Percentiles rank a stretch among this genome's conserved stretches.
Conservation (phyloP, 2,797 vertebrate genomes). For the Phalloptychus januarius region DNA sequence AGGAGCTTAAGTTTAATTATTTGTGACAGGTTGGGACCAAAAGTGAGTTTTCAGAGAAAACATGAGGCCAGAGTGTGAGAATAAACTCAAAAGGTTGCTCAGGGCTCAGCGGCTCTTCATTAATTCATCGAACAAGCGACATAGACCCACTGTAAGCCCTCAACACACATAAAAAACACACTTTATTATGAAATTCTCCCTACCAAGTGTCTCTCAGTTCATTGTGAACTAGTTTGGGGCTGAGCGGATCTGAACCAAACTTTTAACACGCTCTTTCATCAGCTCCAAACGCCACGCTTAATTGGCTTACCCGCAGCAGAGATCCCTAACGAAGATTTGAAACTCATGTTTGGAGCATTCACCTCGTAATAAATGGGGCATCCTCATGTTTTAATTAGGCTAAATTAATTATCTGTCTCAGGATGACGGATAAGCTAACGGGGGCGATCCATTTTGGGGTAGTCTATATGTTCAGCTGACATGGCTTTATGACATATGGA, state of each 20-base stretch:
- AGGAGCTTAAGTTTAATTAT: conserved; percentile 64
- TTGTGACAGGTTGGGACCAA: conserved; percentile 55
- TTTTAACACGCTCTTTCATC: conserved; percentile 58
- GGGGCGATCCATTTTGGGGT: conserved; percentile 36
- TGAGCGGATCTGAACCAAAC: conserved; percentile 58
- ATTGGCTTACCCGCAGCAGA: conserved; percentile 59
- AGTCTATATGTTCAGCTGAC: conserved; percentile 45
- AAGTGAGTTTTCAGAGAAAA: conserved; percentile 58
- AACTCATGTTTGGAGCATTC: conserved; percentile 62
- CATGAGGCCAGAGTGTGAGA: conserved; percentile 47
- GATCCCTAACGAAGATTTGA: conserved; percentile 62
- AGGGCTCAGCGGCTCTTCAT: conserved; percentile 56
- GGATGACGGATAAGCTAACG: conserved; percentile 54
- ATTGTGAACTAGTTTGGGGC: conserved; percentile 29
- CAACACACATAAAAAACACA: conserved; percentile 22
- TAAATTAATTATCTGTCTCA: conserved; percentile 67
- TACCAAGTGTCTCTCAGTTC: conserved; percentile 24
- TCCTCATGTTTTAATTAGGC: conserved; percentile 74
- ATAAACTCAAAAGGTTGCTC: conserved; percentile 56
- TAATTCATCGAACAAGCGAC: conserved; percentile 68
- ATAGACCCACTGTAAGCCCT: conserved; percentile 35
- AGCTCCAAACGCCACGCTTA: conserved; percentile 49
- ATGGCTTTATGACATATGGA: conserved; percentile 40
- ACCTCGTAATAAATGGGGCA: conserved; percentile 59
- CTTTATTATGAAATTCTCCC: conserved; percentile 46